Evolutionary conservation across 1,140 invertebrate genomes (phyloP), one percentile per base, ranked within the genome.

Genomic region (Calliopsis andreniformis): DNA sequence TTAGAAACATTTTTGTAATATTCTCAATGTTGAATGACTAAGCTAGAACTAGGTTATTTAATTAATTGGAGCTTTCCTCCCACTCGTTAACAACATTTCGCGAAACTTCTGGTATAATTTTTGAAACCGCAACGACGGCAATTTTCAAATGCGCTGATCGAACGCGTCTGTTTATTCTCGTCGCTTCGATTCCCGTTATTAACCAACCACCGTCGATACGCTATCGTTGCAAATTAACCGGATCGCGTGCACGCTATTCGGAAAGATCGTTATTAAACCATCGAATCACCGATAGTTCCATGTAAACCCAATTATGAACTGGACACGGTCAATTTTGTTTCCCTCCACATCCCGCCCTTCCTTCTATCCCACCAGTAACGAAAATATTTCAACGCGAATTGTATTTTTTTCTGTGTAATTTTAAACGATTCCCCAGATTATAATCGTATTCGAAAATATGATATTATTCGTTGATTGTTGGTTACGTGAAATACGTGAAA

Each of bases 241-340:
- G 47, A 66, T 73, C 70, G n/a, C n/a, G 42, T 18, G 14, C 28
- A 3, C 20, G 39, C 25, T 23, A 56, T 32, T 35, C 30, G 28
- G 49, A 66, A 56, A 64, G 63, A 73, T 64, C 62, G 62, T 66
- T 67, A 73, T 72, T 64, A 71, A 71, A 72, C 70, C 70, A 53
- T 64, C 47, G 70, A 35, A 25, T 32, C 62, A n/a, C 35, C 39
- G 68, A 81, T 78, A 64, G 75, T 76, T 45, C 35, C 43, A 51
- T 49, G 76, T 63, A 82, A 73, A 82, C 51, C 63, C 76, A 47
- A 72, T 78, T 80, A 84, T 72, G 75, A 64, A 84, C 76, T 81
- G 78, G 59, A 20, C 53, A 47, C 32, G 28, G n/a, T 20, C 51
- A 25, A 56, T 66, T 66, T 55, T 61, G 42, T 55, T 64, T 32